Evolutionary conservation across 2,113 vertebrate genomes (phyloP), one percentile per base, ranked within the genome.

Genomic region (Brienomyrus longianalis): DNA sequence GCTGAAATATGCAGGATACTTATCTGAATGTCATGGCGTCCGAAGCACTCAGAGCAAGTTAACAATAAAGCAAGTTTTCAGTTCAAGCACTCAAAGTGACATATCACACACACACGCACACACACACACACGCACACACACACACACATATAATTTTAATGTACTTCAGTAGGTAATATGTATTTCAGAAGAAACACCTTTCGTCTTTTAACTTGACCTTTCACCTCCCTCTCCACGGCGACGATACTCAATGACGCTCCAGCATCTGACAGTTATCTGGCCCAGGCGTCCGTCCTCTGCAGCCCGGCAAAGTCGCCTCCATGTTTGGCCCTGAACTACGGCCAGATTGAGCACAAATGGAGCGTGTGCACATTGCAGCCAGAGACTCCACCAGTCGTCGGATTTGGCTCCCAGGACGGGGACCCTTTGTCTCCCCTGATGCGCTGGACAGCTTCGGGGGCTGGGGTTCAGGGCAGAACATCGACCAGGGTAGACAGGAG

Each of bases 361-460:
- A 91, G 92, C 89, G 93, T 93, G 94, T 93, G 92, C 93, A 91
- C 92, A 93, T 93, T 92, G 91, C 92, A 94, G 94, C 94, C 94
- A 93, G 94, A 92, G 90, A 93, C 94, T 93, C 91, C 92, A 91
- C 91, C 91, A 91, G 94, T 95, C 10, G 48, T 27, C 27, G 2
- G 45, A n/a, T 35, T 47, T 19, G 84, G 23, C 48, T 80, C 74
- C 31, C n/a, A 1, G 51, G 85, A n/a, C 27, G 17, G 51, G 5
- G 43, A 23, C 13, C 91, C 93, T 94, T 92, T 94, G 93, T 92
- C 92, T 91, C 92, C 92, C 91, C 93, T 92, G 93, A 94, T 95
- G 93, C 94, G 92, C 91, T 94, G 94, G 95, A 94, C 94, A 91
- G 94, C 95, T 95, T 91, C 93, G 10, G 95, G 95, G 95, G 94